These are phyloP conservation scores for Lagodon rhomboides DNA, from an alignment of 2,797 vertebrate species.

Conservation along the genomic window DNA sequence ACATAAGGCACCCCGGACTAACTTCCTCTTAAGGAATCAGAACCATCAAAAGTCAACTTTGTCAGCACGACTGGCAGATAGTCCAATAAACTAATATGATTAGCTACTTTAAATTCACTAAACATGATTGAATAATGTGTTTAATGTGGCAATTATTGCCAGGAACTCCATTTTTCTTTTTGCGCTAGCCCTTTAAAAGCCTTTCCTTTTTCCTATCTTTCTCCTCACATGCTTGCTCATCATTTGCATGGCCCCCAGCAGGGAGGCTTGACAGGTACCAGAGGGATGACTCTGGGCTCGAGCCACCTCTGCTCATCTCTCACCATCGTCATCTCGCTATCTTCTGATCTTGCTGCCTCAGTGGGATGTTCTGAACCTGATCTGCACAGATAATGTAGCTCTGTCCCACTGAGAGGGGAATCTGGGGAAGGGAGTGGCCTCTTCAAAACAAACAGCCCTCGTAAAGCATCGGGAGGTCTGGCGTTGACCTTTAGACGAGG, in stretches of 20 bases:
- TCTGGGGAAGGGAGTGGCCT: slow-evolving; percentile 8
- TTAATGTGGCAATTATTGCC: background rate
- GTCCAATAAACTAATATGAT: slow-evolving; percentile 33
- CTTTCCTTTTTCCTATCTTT: slow-evolving; percentile 16
- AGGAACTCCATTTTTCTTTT: background rate
- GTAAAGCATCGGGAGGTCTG: background rate
- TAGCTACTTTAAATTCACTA: background rate
- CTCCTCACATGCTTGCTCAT: slow-evolving; percentile 31
- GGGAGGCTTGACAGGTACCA: slow-evolving; percentile 46
- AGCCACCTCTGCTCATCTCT: slow-evolving; percentile 31
- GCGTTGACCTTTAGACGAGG: slow-evolving; percentile 37
- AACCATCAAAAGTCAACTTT: slow-evolving; percentile 20
- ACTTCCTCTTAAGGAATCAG: background rate
- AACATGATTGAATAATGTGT: slow-evolving; percentile 5
- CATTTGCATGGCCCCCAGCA: slow-evolving; percentile 35
- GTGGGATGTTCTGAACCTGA: slow-evolving; percentile 72
- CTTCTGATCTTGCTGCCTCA: slow-evolving; percentile 67
- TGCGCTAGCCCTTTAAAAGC: background rate
- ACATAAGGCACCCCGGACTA: background rate
- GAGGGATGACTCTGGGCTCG: slow-evolving; percentile 42
- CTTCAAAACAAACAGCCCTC: slow-evolving; percentile 48
- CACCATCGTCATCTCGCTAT: slow-evolving; percentile 33
- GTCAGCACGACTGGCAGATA: slow-evolving; percentile 3
- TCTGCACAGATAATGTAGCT: slow-evolving; percentile 64
- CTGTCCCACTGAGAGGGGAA: slow-evolving; percentile 53